These are phyloP conservation scores for Stegostoma tigrinum DNA, from an alignment of 2,113 vertebrate species.

Conservation along the genomic window DNA sequence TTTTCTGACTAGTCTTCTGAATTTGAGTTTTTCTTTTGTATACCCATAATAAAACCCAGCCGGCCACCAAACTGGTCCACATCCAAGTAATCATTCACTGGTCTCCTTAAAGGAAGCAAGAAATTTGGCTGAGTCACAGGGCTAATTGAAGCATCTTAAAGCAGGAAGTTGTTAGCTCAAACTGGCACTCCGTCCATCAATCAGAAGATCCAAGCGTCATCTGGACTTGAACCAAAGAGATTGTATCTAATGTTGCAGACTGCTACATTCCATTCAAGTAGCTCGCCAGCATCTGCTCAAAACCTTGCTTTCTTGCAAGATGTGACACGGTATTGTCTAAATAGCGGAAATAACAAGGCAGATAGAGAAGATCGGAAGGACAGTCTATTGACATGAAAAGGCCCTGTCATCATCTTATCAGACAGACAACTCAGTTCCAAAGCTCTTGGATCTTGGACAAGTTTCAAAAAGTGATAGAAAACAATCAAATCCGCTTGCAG, in stretches of 20 bases:
- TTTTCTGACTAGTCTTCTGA: background rate
- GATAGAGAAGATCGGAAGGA: background rate
- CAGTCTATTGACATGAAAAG: background rate
- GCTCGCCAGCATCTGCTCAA: background rate
- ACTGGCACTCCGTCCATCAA: background rate
- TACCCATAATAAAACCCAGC: background rate
- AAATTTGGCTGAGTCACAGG: background rate
- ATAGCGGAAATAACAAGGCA: background rate
- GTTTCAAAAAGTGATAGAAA: background rate
- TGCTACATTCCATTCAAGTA: background rate
- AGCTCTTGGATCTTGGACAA: background rate
- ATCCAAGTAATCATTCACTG: background rate
- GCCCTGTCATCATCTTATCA: background rate
- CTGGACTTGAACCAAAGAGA: constrained; percentile 3
- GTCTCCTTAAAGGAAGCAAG: background rate
- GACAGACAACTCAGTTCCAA: background rate
- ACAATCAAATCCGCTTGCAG: background rate
- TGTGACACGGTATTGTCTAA: background rate
- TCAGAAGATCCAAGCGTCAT: background rate
- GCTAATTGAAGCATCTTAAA: background rate
- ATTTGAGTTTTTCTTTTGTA: background rate
- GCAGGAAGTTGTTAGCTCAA: constrained; percentile 16
- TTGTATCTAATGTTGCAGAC: background rate
- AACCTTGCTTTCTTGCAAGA: constrained; percentile 4
- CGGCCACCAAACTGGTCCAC: background rate